Base-by-base conservation (phyloP, 2,888 invertebrate species). In the Megalurothrips usitatus region DNA sequence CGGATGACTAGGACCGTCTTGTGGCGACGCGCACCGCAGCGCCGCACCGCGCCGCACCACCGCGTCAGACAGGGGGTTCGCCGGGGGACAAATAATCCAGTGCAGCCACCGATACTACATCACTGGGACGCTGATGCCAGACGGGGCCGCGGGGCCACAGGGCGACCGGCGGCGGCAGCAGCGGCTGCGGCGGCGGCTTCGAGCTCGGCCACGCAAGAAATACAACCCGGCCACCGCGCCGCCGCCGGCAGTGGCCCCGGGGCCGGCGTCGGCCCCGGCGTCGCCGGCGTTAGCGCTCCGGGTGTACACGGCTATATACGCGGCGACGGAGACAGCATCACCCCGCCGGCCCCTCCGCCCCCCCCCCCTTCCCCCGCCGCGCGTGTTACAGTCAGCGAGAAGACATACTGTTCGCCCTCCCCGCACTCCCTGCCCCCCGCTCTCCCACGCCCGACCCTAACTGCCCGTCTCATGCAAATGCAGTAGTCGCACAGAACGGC, bases 391-490 rank as follows among this genome's bases (percentile, higher is more conserved):
- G 58, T 58, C 58, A 58, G 58, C 58, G 58, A n/a, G 23, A 75
- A 75, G 68, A 75, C 68, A 26, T 75, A 75, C 68, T 75, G 68
- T 75, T 26, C 68, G 10, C 68, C 23, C 68, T 26, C 14, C 58
- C 58, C 58, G 0, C 58, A n/a, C 34, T 43, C 34, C 34, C 34
- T 6, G 6, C 34, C 34, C 34, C 2, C n/a, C n/a, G n/a, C n/a
- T n/a, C 34, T 4, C 34, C 34, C 34, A 43, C 34, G 6, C 34
- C 34, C 34, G 19, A 58, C 26, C 68, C 68, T 75, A 75, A 75
- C 68, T 75, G 68, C 68, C 23, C 68, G 68, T 26, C 68, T 26
- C 23, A 75, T 75, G 68, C 68, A 75, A 75, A 75, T 68, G 68
- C n/a, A n/a, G 68, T 23, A 75, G 68, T 6, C 34, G 34, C 34